phyloP scores from a whole-genome alignment of 2,113 vertebrate species.

The Dicentrarchus labrax region DNA sequence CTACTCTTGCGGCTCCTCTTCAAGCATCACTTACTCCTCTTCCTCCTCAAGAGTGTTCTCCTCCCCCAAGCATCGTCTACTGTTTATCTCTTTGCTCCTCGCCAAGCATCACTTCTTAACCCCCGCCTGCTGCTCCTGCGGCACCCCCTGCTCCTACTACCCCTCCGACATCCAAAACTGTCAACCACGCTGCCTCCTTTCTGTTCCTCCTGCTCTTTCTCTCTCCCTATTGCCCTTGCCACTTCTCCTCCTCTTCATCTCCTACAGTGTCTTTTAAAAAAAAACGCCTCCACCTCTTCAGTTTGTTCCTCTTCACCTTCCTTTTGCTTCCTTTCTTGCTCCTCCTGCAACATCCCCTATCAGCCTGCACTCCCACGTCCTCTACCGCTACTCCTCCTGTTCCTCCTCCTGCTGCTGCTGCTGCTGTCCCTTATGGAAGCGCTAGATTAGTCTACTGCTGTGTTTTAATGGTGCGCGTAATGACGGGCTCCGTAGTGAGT shows the following conservation, averaged over 20 bases:
- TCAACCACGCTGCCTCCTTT: not conserved
- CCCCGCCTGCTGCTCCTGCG: slow-evolving; percentile 1
- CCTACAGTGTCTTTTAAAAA: not conserved
- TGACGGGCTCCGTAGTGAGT: slow-evolving; percentile 59
- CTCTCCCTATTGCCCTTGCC: not conserved
- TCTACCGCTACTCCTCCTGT: slow-evolving; percentile 36
- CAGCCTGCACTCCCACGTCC: slow-evolving; percentile 28
- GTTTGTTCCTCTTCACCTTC: not conserved
- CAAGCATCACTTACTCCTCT: not conserved
- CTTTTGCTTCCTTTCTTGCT: not conserved
- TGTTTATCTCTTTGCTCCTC: not conserved
- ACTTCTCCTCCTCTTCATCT: not conserved
- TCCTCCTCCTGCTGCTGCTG: slow-evolving; percentile 36
- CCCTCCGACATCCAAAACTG: not conserved
- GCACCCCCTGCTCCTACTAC: not conserved
- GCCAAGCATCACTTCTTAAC: not conserved
- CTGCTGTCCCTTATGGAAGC: slow-evolving; percentile 53
- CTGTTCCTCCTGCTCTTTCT: not conserved
- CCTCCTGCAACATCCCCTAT: slow-evolving; percentile 11
- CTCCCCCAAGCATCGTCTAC: not conserved
- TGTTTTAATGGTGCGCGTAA: slow-evolving; percentile 78
- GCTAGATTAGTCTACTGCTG: slow-evolving; percentile 73
- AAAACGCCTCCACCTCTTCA: not conserved
- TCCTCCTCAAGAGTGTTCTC: not conserved
- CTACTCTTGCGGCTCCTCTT: not conserved